A percentile compares a stretch with the other conserved stretches of the same genome.
phyloP scores from a whole-genome alignment of 2,113 vertebrate genomes.

The Notothenia rossii region DNA sequence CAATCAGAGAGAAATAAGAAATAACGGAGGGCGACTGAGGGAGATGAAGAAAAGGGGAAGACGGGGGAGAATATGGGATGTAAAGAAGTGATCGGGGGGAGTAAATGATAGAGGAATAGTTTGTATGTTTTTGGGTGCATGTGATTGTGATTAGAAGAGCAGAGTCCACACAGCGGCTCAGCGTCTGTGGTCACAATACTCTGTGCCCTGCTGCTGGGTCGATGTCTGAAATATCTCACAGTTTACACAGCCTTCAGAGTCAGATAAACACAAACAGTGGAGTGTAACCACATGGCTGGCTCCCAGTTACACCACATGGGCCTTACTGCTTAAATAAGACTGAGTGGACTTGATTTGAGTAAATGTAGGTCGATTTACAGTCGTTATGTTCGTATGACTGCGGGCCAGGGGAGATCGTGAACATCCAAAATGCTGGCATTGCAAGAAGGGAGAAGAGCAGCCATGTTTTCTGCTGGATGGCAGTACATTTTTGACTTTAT shows the following conservation, averaged over 20 bases:
- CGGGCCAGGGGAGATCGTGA: neutral
- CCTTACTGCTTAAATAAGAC: neutral
- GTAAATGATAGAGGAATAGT: neutral
- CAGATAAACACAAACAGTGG: conserved; percentile 44
- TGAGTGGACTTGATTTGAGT: neutral
- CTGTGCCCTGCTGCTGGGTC: conserved; percentile 10
- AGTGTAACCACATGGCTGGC: conserved; percentile 33
- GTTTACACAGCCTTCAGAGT: conserved; percentile 27
- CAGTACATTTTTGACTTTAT: neutral
- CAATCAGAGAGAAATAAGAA: conserved; percentile 57
- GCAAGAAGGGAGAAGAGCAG: neutral
- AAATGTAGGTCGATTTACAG: neutral
- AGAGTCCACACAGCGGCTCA: conserved; percentile 14
- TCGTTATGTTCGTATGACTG: neutral
- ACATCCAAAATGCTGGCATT: neutral
- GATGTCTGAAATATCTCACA: conserved; percentile 36
- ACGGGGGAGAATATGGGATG: neutral
- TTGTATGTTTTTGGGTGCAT: conserved; percentile 8
- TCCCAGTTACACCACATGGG: conserved; percentile 15
- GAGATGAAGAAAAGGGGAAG: conserved; percentile 30
- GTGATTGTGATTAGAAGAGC: neutral
- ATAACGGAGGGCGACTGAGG: conserved; percentile 32
- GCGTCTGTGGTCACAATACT: conserved; percentile 21
- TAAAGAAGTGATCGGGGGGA: neutral
- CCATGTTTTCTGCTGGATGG: neutral